Evolutionary conservation across 1,140 invertebrate genomes (phyloP).

Genomic region (Hirudo medicinalis): DNA sequence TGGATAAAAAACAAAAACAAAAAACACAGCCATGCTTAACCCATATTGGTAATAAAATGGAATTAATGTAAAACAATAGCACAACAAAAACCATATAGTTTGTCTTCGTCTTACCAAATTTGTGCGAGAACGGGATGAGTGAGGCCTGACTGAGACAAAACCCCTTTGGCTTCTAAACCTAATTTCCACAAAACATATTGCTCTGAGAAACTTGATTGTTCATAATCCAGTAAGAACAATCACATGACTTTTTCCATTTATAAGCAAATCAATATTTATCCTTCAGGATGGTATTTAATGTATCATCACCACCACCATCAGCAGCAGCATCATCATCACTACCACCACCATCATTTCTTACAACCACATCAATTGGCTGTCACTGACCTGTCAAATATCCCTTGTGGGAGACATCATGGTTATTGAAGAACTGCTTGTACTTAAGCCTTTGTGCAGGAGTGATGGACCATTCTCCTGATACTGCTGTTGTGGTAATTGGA

Average conservation of each 20-base stretch:
- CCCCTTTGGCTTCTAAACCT: conserved; percentile 73
- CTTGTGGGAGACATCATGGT: conserved; percentile 67
- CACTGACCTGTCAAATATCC: conserved; percentile 62
- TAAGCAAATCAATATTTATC: no score
- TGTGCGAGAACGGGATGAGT: conserved; percentile 76
- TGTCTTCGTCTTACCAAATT: conserved; percentile 60
- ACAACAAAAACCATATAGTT: no score
- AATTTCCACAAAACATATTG: neutral
- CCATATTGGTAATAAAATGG: no score
- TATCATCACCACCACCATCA: no score
- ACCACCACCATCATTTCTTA: conserved; percentile 7
- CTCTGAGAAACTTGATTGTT: no score
- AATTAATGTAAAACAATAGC: no score
- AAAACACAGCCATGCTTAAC: no score
- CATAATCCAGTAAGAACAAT: no score
- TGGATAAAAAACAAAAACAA: no score
- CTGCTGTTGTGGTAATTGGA: neutral
- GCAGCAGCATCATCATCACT: neutral
- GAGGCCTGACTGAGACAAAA: conserved; percentile 83
- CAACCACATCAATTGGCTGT: no score
- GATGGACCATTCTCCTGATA: conserved; percentile 57
- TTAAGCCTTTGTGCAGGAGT: conserved; percentile 78
- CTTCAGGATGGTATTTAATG: no score
- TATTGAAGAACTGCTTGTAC: conserved; percentile 89
- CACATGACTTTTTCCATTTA: no score